Percentiles rank a stretch among this genome's conserved stretches.
These are phyloP conservation scores for Microplitis mediator DNA, from an alignment of 1,140 invertebrate genomes.

Conservation along the genomic window DNA sequence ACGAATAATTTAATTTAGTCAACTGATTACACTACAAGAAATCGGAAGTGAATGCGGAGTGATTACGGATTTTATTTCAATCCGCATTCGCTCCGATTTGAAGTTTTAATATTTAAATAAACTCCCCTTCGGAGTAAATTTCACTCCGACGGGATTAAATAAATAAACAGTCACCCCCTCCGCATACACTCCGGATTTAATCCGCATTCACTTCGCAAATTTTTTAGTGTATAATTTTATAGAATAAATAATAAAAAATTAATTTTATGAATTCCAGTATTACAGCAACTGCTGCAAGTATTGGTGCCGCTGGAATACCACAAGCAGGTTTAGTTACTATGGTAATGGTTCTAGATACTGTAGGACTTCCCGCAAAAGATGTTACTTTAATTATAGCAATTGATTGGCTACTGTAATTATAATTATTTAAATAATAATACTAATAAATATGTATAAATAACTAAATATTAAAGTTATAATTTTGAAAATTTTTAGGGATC, in stretches of 20 bases:
- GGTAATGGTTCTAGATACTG: slow-evolving; percentile 85
- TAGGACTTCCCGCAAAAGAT: slow-evolving; percentile 81
- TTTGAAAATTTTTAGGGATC: slow-evolving; percentile 70
- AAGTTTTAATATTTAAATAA: too few relatives aligned
- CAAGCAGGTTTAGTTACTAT: slow-evolving; percentile 84
- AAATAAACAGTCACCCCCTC: too few relatives aligned
- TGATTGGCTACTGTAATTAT: slow-evolving; percentile 86
- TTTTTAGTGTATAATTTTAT: too few relatives aligned
- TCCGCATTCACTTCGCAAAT: too few relatives aligned
- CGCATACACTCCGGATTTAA: too few relatives aligned
- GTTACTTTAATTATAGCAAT: slow-evolving; percentile 82
- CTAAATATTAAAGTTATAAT: neutral
- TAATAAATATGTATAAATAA: neutral
- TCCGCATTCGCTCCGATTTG: too few relatives aligned
- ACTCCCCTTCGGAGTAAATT: too few relatives aligned
- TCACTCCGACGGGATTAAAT: too few relatives aligned
- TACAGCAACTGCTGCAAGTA: slow-evolving; percentile 84
- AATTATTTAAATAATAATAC: neutral
- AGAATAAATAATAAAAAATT: slow-evolving; percentile 31
- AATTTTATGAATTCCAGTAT: slow-evolving; percentile 64
- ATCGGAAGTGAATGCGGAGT: too few relatives aligned
- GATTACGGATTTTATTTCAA: too few relatives aligned
- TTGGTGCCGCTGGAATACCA: slow-evolving; percentile 89
- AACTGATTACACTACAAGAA: too few relatives aligned
- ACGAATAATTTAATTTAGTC: too few relatives aligned